Base-by-base conservation (phyloP, 2,113 vertebrate species). In the Cephalopholis sonnerati region DNA sequence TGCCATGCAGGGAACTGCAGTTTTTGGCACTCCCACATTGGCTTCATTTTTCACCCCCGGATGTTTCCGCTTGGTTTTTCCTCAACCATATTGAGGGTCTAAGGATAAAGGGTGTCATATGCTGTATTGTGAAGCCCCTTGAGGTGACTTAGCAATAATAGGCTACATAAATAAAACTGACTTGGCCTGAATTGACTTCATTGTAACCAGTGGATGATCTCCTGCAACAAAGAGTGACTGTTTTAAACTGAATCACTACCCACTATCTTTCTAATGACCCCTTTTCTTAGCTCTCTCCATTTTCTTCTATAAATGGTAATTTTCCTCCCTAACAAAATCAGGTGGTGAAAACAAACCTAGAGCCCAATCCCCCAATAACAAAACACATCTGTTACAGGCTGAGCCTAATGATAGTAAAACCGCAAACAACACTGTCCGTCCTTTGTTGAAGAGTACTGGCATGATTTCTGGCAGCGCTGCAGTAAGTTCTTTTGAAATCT, bases 241-340 rank as follows among this genome's bases (percentile, higher is more conserved):
- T 36, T 77, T 77, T 57, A 18, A 46, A 63, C 51, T 70, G 41
- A 12, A 58, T 70, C 66, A 39, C 39, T 44, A 44, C 50, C 54
- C 18, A 36, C 13, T 72, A 57, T 79, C 61, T 75, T 55, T 77
- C 22, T 36, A 55, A 51, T 58, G 39, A 17, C 57, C 18, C 11
- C 57, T 55, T 54, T 48, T 44, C 48, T 54, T 53, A 6, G 15
- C 18, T 79, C 44, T 81, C 67, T 39, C 24, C 6, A 22, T 59
- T 68, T 87, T 65, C 57, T 83, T 82, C 87, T 81, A 82, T 86
- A 86, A 86, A 90, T 83, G 87, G 81, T 48, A 2, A 48, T 77
- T 80, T 84, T 75, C 24, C 59, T 83, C 9, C 15, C 39, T 39
- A 53, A 74, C n/a, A 66, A 59, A 82, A 79, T 73, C 64, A 80